Evolutionary conservation across 1,140 invertebrate genomes (phyloP), one percentile per base, ranked within the genome.

Genomic region (Augochlora pura): DNA sequence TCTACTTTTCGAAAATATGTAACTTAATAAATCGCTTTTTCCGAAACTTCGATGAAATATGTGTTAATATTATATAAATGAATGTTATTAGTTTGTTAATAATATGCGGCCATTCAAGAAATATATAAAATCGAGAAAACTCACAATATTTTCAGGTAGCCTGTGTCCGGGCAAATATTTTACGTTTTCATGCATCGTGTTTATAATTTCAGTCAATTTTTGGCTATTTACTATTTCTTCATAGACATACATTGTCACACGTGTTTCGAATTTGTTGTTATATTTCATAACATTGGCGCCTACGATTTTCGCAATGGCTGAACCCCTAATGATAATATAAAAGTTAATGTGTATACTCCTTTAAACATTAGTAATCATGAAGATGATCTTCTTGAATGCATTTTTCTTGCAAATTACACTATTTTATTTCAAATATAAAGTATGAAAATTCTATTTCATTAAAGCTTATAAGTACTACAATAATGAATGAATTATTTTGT

Each of bases 201-300:
- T 97, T 84, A 97, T 97, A 73, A 97, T 96, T 87, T 97, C 96
- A 14, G 96, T 96, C 32, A 97, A 90, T 85, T 97, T 97, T 82
- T 94, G 92, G 7, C 95, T 96, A 89, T 96, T 93, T 4, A 97
- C 93, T 80, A 95, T 93, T 87, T 97, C 96, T 89, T 97, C 96
- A 89, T 94, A 97, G 18, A 97, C 96, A 88, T 96, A 97, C 95
- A 97, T 97, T 5, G 93, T 94, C 3, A 96, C 95, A 46, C 90
- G 90, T 67, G 94, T 92, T 70, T 95, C 94, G 87, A 97, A 97
- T 66, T 94, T 90, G 52, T 94, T 93, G 84, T 93, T 94, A 82
- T 93, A 93, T 49, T 94, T 90, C 0, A 94, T 94, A 88, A 95
- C 96, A 82, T 93, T 93, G 23, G 95, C 96, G 25, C 96, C 96